Evolutionary conservation across 2,888 invertebrate species (phyloP).

Genomic region (Keiferia lycopersicella): DNA sequence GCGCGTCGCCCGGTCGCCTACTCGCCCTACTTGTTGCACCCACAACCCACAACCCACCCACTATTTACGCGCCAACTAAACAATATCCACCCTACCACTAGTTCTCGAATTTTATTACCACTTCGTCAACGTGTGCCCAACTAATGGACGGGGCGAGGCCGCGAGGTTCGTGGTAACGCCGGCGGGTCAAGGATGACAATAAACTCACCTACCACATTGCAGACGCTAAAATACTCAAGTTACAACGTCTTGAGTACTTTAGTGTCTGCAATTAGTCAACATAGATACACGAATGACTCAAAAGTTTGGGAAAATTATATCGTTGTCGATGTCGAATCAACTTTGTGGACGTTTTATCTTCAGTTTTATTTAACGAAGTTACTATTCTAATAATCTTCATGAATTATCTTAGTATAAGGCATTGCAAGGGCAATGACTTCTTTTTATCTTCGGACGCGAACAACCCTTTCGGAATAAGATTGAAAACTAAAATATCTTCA

Average conservation of each 20-base stretch:
- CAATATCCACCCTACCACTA: constrained; percentile 53
- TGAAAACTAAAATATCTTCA: constrained; percentile 25
- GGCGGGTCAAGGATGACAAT: constrained; percentile 8
- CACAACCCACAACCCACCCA: constrained; percentile 34
- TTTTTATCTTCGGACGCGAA: not conserved
- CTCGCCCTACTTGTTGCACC: constrained; percentile 72
- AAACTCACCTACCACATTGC: not conserved
- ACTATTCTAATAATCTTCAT: not conserved
- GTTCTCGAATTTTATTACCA: constrained; percentile 41
- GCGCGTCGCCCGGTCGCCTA: constrained; percentile 50
- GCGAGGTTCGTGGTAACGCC: constrained; percentile 6
- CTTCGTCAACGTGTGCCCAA: constrained; percentile 19
- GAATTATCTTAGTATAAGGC: not conserved
- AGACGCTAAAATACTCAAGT: not conserved
- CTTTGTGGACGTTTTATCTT: constrained; percentile 9
- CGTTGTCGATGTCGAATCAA: constrained; percentile 14
- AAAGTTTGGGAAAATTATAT: constrained; percentile 1
- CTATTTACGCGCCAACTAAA: constrained; percentile 59
- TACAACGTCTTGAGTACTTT: constrained; percentile 5
- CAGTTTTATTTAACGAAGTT: not conserved
- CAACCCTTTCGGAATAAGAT: constrained; percentile 24
- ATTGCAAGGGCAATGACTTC: not conserved
- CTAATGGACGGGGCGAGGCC: constrained; percentile 1
- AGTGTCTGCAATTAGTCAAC: too few relatives aligned
- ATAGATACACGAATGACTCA: not conserved